A percentile compares a stretch with the other conserved stretches of the same genome.
These are phyloP conservation scores for Cephus spinipes DNA, from an alignment of 2,888 invertebrate species.

Conservation along the genomic window DNA sequence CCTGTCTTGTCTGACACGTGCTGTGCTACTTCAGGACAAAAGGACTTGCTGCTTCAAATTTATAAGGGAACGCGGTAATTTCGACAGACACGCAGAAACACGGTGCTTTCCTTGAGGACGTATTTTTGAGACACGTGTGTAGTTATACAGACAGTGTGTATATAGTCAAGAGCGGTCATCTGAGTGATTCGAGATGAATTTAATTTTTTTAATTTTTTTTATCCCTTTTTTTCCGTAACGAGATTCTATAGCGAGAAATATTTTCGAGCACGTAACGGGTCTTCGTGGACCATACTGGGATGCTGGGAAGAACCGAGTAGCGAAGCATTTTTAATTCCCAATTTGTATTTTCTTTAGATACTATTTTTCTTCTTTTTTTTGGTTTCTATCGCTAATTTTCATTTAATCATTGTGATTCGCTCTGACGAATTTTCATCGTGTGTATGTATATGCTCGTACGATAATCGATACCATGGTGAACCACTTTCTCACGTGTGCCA, in stretches of 20 bases:
- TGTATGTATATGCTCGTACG: not conserved
- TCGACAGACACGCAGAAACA: conserved; percentile 24
- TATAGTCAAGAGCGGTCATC: not conserved
- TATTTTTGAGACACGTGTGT: not conserved
- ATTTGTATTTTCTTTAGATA: not conserved
- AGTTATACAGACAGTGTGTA: not conserved
- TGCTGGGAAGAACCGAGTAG: not conserved
- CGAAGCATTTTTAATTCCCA: not conserved
- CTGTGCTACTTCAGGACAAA: conserved; percentile 37
- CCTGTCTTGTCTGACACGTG: conserved; percentile 45
- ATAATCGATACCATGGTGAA: not conserved
- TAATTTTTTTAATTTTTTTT: not conserved
- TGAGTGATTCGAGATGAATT: not conserved
- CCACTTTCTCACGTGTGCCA: conserved; percentile 8
- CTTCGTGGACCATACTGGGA: not conserved
- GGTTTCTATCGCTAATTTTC: no score
- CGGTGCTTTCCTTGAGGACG: not conserved
- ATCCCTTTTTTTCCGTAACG: no score
- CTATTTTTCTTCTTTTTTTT: no score
- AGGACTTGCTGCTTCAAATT: conserved; percentile 10
- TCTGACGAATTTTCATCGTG: not conserved
- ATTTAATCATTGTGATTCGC: not conserved
- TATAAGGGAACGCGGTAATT: conserved; percentile 34
- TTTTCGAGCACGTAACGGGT: no score
- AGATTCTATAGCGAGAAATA: no score